Percentiles rank a stretch among this genome's conserved stretches.
Evolutionary conservation across 2,888 invertebrate species (phyloP).

Genomic region (Acanthosepion lycidas): DNA sequence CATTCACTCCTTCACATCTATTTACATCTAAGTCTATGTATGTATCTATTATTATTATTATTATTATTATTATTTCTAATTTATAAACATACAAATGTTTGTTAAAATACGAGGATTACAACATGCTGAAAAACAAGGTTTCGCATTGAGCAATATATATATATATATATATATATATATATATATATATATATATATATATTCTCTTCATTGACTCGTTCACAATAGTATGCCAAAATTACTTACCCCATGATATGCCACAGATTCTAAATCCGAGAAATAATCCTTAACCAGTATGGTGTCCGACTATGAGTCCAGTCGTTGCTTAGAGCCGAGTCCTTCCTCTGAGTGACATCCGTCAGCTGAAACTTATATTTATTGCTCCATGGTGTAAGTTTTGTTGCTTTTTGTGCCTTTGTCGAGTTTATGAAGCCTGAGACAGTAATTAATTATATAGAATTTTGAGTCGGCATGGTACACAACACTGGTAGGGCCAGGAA

Average conservation of each 20-base stretch:
- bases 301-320: background rate
- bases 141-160: too few species aligned
- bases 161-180: too few species aligned
- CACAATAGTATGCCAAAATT: background rate
- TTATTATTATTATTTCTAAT: too few species aligned
- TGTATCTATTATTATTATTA: too few species aligned
- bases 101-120: too few species aligned
- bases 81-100: too few species aligned
- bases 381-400: background rate
- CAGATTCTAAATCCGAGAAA: background rate
- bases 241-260: conserved; percentile 13
- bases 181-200: too few species aligned
- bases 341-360: background rate
- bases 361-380: background rate
- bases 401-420: background rate
- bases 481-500: background rate
- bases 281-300: conserved; percentile 20
- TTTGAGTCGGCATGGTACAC: conserved; percentile 33
- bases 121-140: too few species aligned
- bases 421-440: background rate
- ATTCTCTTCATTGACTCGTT: too few species aligned
- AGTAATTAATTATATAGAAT: background rate
- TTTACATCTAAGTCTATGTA: too few species aligned
- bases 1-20: too few species aligned
- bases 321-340: background rate